Base-by-base conservation (phyloP, 2,113 vertebrate genomes). In the Pseudopodoces humilis region DNA sequence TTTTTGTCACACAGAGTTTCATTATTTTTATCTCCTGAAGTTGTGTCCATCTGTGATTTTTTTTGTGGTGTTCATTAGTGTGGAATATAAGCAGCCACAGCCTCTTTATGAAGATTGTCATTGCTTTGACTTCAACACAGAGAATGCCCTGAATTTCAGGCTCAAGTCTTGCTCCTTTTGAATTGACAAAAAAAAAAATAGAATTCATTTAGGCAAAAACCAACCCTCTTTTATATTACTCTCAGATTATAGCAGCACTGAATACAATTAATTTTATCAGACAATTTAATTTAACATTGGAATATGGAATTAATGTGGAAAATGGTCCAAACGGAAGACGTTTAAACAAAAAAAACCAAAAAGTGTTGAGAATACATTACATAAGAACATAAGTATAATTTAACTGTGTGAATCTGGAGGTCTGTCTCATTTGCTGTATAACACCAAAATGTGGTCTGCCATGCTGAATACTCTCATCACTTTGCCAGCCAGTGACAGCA, bases 1-100 rank as follows among this genome's bases (percentile, higher is more conserved):
- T 41, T 7, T 83, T 90, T 68, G 16, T 75, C 72, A 78, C 37
- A 11, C 39, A 46, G 25, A 4, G 0, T 83, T 78, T 89, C 30
- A 30, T 63, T 82, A 74, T 43, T 60, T 78, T 91, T 81, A 6
- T n/a, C 30, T 81, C 65, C 39, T 81, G 39, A 91, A 70, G 31
- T 41, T 81, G 7, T 28, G 19, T 37, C 31, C n/a, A 21, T 28
- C 28, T 41, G 46, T 59, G 63, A 63, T n/a, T 76, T 92, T 77
- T 92, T 49, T 10, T n/a, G n/a, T 0, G 0, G 23, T 72, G 43
- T 33, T 69, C 21, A 43, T 65, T 68, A 52, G 31, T 1, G 0
- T 37, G 15, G 13, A 64, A 56, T 47, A 41, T 17, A 69, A 58
- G 31, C 1, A 7, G 35, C 13, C 17, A 52, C 21, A 77, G 22